Base-by-base conservation (phyloP, 2,888 invertebrate species). In the Philaethria dido region DNA sequence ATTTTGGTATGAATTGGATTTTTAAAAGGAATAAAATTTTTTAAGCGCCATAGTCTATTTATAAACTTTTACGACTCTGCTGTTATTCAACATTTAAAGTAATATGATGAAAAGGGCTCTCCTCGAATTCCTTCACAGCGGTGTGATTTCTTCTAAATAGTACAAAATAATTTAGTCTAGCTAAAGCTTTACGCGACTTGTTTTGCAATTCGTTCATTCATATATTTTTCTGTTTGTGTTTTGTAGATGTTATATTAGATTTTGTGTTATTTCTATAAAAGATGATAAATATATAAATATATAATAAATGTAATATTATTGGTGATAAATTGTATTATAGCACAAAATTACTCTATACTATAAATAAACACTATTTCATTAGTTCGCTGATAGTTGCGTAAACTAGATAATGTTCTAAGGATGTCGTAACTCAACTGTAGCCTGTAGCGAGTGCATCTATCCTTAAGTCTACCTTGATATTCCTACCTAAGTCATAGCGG, bases 401-500 rank as follows among this genome's bases (percentile, higher is more conserved):
- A 73, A 72, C 63, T 77, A 75, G 73, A 74, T 70, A 74, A 72
- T 69, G 75, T 81, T 70, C 69, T 72, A 72, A 69, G 75, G 55
- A 64, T 83, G 77, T 83, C 80, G 52, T 84, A 78, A 75, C 82
- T 79, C 79, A 74, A 73, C 79, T 82, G 69, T 73, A 77, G 72
- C 71, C 78, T 82, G 68, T 73, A 77, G 72, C 71, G 73, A 74
- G 67, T 73, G 70, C 71, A 66, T 72, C 71, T 87, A 84, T 73
- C 77, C 81, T 70, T 88, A 87, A 87, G 86, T 84, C 82, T 84
- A 80, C 84, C 81, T 87, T 81, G 82, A 81, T 57, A 42, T 57
- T 42, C 57, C 57, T 84, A 86, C 85, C 87, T 91, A 89, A 89
- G 89, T 91, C 89, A 87, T 91, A 89, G 87, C 80, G 77, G 81